Evolutionary conservation across 2,888 invertebrate species (phyloP), one percentile per base, ranked within the genome.

Genomic region (Sisyra terminalis): DNA sequence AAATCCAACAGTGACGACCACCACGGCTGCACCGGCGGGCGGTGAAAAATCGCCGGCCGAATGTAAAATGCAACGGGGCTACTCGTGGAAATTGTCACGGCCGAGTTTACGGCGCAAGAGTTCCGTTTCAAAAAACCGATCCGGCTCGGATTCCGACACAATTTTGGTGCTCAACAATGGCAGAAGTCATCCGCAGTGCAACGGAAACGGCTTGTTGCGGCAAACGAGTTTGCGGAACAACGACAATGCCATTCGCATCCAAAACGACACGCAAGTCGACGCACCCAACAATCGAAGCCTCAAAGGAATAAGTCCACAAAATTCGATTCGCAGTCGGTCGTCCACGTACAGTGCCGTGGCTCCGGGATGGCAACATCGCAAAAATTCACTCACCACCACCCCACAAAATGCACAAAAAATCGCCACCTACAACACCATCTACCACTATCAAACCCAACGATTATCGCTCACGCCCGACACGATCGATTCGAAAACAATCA

Each of bases 181-280:
- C 36, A 68, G 78, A 39, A 81, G 83, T 53, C 82, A 80, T 54
- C 73, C 78, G 13, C 78, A 77, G 53, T 81, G 81, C 54, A 83
- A 82, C 55, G 77, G 77, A 3, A 63, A 64, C 14, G 57, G 58
- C 5, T 55, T 62, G 13, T 53, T 55, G 10, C 51, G 60, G 49
- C 59, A 61, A 44, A 58, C 57, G 34, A 61, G 60, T 49, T 57
- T 70, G 24, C 61, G 71, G 43, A 74, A 74, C 55, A 72, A 73
- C 50, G 74, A 75, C 51, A 59, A 73, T 6, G 70, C 73, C 6
- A 70, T 70, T 55, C 70, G 76, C 47, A 82, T 82, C 51, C 77
- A 81, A 56, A 82, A 82, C 56, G 80, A 84, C 54, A 84, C 82
- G 1, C 83, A 82, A 55, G 75, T 77, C 18, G 81, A 78, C 52